Evolutionary conservation across 92 coral and sea anemone species (phyloP).

Genomic region (Palythoa heliodiscus): DNA sequence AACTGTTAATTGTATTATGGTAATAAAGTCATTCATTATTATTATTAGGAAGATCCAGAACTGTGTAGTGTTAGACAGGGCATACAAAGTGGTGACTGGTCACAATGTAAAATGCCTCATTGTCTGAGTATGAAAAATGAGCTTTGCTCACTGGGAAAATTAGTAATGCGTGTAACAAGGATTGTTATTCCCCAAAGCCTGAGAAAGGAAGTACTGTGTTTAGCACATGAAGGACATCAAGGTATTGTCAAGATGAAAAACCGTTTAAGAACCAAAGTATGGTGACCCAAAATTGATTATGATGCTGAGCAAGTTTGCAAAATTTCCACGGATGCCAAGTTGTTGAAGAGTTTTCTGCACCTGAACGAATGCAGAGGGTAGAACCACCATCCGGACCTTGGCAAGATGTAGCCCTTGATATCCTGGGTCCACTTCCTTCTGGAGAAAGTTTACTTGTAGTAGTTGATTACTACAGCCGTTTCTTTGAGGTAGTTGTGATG

Average conservation of each 20-base stretch:
- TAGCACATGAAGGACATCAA: neutral
- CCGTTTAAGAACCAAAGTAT: neutral
- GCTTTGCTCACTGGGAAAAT: neutral
- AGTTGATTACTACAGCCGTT: conserved; percentile 65
- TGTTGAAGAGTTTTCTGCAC: conserved; percentile 49
- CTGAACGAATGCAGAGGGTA: conserved; percentile 52
- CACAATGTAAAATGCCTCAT: neutral
- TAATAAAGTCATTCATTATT: no score
- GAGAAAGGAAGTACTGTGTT: neutral
- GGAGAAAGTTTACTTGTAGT: conserved; percentile 50
- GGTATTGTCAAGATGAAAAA: neutral
- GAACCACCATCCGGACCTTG: conserved; percentile 35
- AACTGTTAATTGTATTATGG: no score
- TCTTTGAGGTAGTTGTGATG: conserved; percentile 51
- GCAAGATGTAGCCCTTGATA: conserved; percentile 50
- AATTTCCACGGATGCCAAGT: conserved; percentile 67
- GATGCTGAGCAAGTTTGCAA: conserved; percentile 61
- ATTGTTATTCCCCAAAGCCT: neutral
- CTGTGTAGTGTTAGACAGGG: neutral
- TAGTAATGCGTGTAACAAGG: neutral
- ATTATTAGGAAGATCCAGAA: neutral
- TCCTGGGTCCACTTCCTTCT: conserved; percentile 58
- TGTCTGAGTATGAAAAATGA: neutral
- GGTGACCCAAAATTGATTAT: conserved; percentile 39
- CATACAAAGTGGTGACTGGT: neutral